A percentile compares a stretch with the other conserved stretches of the same genome.
Conservation (phyloP, 2,888 invertebrate genomes). For the Aporophyla nigra region DNA sequence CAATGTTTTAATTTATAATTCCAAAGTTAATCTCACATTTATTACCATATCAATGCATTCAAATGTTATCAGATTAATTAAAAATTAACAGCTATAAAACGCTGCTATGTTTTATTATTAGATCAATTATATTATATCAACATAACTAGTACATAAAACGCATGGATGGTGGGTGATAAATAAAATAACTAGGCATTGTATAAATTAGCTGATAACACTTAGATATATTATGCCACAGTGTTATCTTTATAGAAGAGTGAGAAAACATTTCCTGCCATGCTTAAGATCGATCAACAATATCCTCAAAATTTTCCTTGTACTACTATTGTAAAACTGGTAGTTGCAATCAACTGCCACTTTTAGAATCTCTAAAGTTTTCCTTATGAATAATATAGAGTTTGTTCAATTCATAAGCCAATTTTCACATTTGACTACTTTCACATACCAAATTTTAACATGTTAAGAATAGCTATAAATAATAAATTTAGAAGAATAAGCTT, state of each 20-base stretch:
- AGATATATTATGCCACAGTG: background rate
- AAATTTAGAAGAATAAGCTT: background rate
- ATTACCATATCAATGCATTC: slow-evolving; percentile 23
- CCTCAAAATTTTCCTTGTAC: slow-evolving; percentile 6
- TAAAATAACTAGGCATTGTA: slow-evolving; percentile 37
- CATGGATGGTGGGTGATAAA: slow-evolving; percentile 16
- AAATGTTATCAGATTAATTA: slow-evolving; percentile 20
- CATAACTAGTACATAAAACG: slow-evolving; percentile 6
- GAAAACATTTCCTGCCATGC: slow-evolving; percentile 4
- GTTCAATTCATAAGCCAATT: background rate
- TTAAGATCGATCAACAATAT: slow-evolving; percentile 2
- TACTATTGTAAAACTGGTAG: background rate
- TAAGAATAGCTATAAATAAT: background rate
- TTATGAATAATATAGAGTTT: background rate
- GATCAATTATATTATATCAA: slow-evolving; percentile 34
- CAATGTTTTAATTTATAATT: background rate
- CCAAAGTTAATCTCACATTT: background rate
- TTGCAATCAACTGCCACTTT: background rate
- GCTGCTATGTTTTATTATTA: slow-evolving; percentile 4
- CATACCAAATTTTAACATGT: background rate
- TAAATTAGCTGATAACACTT: slow-evolving; percentile 43
- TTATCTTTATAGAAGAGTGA: slow-evolving; percentile 23
- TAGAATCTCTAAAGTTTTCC: background rate
- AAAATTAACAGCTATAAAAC: slow-evolving; percentile 3
- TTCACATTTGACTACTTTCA: background rate